Conservation (phyloP, 2,113 vertebrate species). For the Pantherophis guttatus region DNA sequence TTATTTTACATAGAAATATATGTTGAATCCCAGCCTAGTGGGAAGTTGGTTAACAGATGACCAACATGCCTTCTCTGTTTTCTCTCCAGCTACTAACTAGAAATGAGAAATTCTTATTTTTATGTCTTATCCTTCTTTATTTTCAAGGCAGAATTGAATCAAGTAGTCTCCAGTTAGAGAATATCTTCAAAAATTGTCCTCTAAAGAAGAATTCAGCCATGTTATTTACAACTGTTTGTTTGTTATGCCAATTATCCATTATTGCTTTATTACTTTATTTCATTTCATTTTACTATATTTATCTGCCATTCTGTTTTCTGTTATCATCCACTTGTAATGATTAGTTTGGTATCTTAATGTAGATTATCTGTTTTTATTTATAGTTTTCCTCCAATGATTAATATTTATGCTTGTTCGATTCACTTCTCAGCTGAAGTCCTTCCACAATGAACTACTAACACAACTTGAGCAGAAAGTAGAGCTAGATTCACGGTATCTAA, state of each 20-base stretch:
- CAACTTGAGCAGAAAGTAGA: constrained; percentile 99
- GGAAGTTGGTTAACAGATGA: neutral
- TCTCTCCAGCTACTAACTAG: neutral
- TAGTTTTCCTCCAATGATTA: neutral
- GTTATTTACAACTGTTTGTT: neutral
- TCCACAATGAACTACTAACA: constrained; percentile 92
- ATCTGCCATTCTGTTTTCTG: neutral
- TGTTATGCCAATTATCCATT: neutral
- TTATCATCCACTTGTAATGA: neutral
- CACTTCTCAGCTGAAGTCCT: constrained; percentile 86
- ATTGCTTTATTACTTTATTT: neutral
- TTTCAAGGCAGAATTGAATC: neutral
- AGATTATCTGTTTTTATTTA: neutral
- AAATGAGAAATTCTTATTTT: neutral
- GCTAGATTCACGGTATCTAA: constrained; percentile 92
- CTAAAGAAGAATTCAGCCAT: neutral
- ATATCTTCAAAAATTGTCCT: neutral
- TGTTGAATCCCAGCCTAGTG: neutral
- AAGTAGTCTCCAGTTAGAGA: neutral
- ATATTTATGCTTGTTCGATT: neutral
- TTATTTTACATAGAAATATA: neutral
- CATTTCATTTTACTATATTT: neutral
- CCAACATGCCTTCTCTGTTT: neutral
- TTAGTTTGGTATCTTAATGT: neutral
- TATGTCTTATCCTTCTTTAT: neutral